Base-by-base conservation (phyloP, 2,888 invertebrate species). In the Eilema depressum region DNA sequence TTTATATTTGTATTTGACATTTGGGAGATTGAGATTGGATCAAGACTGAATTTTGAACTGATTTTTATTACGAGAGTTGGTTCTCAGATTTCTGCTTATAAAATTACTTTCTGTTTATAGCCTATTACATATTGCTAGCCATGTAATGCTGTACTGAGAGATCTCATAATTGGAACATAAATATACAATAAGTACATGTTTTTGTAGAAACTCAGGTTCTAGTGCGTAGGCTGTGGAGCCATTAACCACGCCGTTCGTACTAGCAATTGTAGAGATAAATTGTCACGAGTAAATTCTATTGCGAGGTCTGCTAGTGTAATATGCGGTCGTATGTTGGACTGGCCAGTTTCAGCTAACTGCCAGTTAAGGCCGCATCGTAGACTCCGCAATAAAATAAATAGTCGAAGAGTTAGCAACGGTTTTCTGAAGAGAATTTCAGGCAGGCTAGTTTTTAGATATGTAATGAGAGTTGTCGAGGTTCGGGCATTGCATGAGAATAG, bases 341-440 rank as follows among this genome's bases (percentile, higher is more conserved):
- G 75, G 71, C 77, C 71, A 64, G 69, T 68, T 70, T 79, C 82
- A 85, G 86, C 85, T 88, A 87, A 86, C 85, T 81, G 86, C 82
- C 80, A 85, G 86, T 88, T 87, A 85, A 82, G 79, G 79, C 76
- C 75, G 78, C 79, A 76, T 79, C 85, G 75, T 80, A 83, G 83
- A 82, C 83, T 85, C 86, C 85, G 83, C 87, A 87, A 87, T 89
- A 89, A 90, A 89, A 89, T 86, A 86, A 86, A 59, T 53, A 53
- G 20, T n/a, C 20, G 7, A n/a, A 53, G 47, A 47, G n/a, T 20
- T 53, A 10, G 53, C n/a, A 53, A 53, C n/a, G 8, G 8, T 53
- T 53, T 53, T 53, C 53, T n/a, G 8, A n/a, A 53, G 53, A 53
- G 3, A 53, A 53, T 53, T 53, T n/a, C 20, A 17, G 12, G 2